phyloP scores from a whole-genome alignment of 2,888 invertebrate species.

The Blomia tropicalis region DNA sequence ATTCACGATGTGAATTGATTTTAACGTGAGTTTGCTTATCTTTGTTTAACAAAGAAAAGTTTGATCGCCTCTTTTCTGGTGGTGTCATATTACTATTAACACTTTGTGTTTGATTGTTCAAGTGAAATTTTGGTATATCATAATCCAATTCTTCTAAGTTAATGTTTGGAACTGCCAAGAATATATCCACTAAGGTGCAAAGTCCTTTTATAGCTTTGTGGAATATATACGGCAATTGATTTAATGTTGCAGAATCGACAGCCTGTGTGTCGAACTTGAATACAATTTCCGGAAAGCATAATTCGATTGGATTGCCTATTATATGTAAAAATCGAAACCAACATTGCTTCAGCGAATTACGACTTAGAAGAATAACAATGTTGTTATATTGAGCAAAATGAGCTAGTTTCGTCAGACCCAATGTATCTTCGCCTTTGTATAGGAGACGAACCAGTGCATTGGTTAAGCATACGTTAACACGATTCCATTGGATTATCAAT shows the following conservation, averaged over 20 bases:
- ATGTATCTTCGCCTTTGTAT: slow-evolving; percentile 4
- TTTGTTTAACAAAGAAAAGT: slow-evolving; percentile 15
- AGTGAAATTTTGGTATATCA: slow-evolving; percentile 18
- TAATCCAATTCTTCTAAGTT: slow-evolving; percentile 16
- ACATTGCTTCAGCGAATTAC: slow-evolving; percentile 69
- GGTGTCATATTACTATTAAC: slow-evolving; percentile 14
- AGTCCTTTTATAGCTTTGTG: slow-evolving; percentile 81
- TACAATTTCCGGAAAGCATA: slow-evolving; percentile 65
- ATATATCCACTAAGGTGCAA: slow-evolving; percentile 82
- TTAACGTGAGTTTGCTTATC: background rate
- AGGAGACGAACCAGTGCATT: slow-evolving; percentile 44
- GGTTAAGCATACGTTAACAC: slow-evolving; percentile 74
- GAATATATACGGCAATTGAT: slow-evolving; percentile 65
- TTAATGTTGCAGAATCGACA: slow-evolving; percentile 43
- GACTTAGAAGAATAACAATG: slow-evolving; percentile 50
- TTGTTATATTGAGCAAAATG: slow-evolving; percentile 12
- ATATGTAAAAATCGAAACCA: slow-evolving; percentile 90
- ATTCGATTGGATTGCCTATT: slow-evolving; percentile 80
- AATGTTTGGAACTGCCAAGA: slow-evolving; percentile 52
- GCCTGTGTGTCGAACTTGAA: slow-evolving; percentile 72
- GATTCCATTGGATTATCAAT: slow-evolving; percentile 60
- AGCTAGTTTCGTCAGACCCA: background rate
- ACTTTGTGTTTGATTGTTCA: background rate
- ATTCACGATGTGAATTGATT: background rate
- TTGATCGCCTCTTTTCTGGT: slow-evolving; percentile 16